phyloP scores from a whole-genome alignment of 2,797 vertebrate genomes.

The Alosa sapidissima region DNA sequence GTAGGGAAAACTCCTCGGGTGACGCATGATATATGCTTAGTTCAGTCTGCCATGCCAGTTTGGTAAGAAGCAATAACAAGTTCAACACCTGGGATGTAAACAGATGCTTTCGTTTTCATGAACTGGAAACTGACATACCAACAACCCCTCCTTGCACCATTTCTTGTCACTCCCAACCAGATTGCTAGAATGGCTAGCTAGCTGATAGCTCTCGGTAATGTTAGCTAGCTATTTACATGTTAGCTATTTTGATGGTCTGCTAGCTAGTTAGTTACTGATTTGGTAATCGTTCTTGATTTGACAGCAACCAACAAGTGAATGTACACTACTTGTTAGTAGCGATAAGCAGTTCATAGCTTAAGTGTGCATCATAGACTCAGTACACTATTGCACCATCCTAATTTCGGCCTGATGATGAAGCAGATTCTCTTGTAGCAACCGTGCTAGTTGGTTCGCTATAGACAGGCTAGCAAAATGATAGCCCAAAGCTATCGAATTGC shows the following conservation, averaged over 20 bases:
- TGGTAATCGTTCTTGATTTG: conserved; percentile 44
- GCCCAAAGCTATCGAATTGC: conserved; percentile 29
- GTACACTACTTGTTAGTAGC: not conserved
- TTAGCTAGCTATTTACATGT: conserved; percentile 36
- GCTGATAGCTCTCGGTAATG: not conserved
- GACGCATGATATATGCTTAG: not conserved
- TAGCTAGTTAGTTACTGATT: conserved; percentile 48
- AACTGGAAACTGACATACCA: conserved; percentile 18
- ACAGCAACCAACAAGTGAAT: not conserved
- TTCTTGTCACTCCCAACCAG: conserved; percentile 20
- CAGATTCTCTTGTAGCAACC: conserved; percentile 54
- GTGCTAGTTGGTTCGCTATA: conserved; percentile 50
- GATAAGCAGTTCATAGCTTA: not conserved
- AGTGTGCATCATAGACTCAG: not conserved
- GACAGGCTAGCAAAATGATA: conserved; percentile 50
- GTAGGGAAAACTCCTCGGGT: not conserved
- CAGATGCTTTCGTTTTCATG: conserved; percentile 13
- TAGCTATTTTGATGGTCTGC: conserved; percentile 9
- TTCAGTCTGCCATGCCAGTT: not conserved
- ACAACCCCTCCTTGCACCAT: conserved; percentile 22
- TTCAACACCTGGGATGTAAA: not conserved
- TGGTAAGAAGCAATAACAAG: not conserved
- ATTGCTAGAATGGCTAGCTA: conserved; percentile 32
- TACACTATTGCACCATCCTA: not conserved
- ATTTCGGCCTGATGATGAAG: conserved; percentile 60